Evolutionary conservation across 2,888 invertebrate genomes (phyloP).

Genomic region (Herminia tarsipennalis): DNA sequence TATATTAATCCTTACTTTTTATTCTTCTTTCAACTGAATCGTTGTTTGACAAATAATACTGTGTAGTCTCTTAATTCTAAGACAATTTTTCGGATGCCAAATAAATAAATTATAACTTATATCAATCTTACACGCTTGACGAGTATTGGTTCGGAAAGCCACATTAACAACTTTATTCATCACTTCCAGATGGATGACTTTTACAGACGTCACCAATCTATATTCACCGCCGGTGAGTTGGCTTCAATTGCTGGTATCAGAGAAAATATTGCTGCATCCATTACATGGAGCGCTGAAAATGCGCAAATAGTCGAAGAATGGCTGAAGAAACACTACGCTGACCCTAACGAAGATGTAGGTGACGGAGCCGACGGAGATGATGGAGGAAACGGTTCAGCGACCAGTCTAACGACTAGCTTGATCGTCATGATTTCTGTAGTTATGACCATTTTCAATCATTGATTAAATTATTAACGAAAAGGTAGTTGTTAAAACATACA

Average conservation of each 20-base stretch:
- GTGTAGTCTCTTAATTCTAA: too few species aligned
- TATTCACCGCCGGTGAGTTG: conserved; percentile 69
- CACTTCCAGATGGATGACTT: conserved; percentile 60
- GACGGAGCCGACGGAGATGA: too few species aligned
- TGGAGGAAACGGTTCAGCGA: conserved; percentile 49
- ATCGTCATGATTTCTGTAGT: conserved; percentile 57
- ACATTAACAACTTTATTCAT: too few species aligned
- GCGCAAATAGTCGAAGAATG: conserved; percentile 59
- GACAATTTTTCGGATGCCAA: too few species aligned
- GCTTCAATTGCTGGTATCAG: conserved; percentile 65
- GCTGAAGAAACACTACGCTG: conserved; percentile 60
- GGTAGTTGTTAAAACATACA: too few species aligned
- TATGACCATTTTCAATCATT: conserved; percentile 52
- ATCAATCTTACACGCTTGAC: too few species aligned
- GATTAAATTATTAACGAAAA: too few species aligned
- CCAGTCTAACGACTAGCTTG: conserved; percentile 57
- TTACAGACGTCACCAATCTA: conserved; percentile 46
- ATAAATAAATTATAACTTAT: too few species aligned
- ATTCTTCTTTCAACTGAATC: neutral
- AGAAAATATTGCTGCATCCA: conserved; percentile 72
- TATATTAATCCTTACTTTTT: neutral
- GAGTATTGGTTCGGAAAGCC: too few species aligned
- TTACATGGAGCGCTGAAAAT: conserved; percentile 65
- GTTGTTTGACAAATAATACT: too few species aligned
- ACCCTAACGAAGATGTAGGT: too few species aligned